Base-by-base conservation (phyloP, 2,888 invertebrate genomes). In the Harpagoxenus sublaevis region DNA sequence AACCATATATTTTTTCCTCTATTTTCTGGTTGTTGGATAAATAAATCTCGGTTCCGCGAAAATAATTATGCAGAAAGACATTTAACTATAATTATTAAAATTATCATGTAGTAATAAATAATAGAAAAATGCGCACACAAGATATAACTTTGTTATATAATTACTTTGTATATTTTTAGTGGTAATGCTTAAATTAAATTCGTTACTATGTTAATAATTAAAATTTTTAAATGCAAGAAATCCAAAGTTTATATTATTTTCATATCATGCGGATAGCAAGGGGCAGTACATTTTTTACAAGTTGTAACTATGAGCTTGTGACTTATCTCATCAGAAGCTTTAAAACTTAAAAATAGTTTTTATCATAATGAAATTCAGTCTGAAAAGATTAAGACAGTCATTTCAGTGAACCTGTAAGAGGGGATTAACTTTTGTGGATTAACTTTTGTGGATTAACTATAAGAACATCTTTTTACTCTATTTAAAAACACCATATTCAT, bases 301-400 rank as follows among this genome's bases (percentile, higher is more conserved):
- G 8, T n/a, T 71, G 15, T 57, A 73, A 42, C 15, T 73, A 18
- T 28, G 0, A 39, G 10, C 42, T 28, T 42, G 28, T 73, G 12
- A 55, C 3, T 39, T 57, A 55, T 35, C 39, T 73, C 2, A 28
- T 73, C 2, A 28, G 0, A 23, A 2, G 39, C 18, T 73, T 73
- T 42, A 42, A 55, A 73, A 57, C 42, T 74, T 48, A 31, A 45
- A 48, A 74, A 74, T 62, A 62, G 74, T 62, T 74, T 74, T 62
- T 4, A 42, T 74, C 31, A 48, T 35, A 74, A 74, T 73, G 18
- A 42, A 57, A 73, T 73, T 57, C 35, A 71, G 39, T 18, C 23
- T 23, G 12, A 55, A 42, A 73, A 57, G 39, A 73, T 42, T 39
- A 55, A 73, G 55, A 28, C 10, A 6, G 28, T 73, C 55, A 73